These are phyloP conservation scores for Erynnis tages DNA, from an alignment of 2,888 invertebrate genomes.

Conservation along the genomic window DNA sequence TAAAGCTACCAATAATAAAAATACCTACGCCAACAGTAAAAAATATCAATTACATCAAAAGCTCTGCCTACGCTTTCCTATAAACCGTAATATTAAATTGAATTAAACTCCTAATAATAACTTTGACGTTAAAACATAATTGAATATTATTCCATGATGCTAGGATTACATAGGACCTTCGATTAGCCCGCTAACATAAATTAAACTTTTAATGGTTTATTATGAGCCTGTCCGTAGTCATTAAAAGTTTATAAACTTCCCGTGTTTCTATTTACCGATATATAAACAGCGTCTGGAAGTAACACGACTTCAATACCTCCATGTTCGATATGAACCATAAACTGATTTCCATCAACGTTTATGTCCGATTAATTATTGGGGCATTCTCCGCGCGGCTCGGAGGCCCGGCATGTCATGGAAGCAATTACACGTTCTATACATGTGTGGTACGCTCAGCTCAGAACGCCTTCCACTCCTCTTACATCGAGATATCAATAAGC, in stretches of 20 bases:
- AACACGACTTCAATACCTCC: slow-evolving; percentile 21
- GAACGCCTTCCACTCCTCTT: slow-evolving; percentile 39
- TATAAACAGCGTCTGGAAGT: slow-evolving; percentile 1
- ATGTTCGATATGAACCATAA: slow-evolving; percentile 42
- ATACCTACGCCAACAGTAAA: too few relatives aligned
- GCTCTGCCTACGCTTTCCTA: too few relatives aligned
- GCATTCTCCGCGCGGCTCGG: slow-evolving; percentile 61
- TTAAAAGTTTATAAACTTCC: slow-evolving; percentile 25
- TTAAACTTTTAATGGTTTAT: slow-evolving; percentile 26
- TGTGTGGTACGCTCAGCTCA: slow-evolving; percentile 38
- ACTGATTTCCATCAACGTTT: slow-evolving; percentile 56
- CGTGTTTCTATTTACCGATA: slow-evolving; percentile 12
- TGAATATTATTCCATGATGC: background rate
- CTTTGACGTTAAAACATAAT: background rate
- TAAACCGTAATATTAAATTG: too few relatives aligned
- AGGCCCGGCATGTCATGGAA: slow-evolving; percentile 69
- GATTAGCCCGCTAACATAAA: slow-evolving; percentile 17
- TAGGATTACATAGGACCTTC: slow-evolving; percentile 13
- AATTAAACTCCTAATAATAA: too few relatives aligned
- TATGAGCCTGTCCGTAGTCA: slow-evolving; percentile 22
- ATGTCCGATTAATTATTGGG: slow-evolving; percentile 70
- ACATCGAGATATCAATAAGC: slow-evolving; percentile 46
- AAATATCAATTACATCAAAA: too few relatives aligned
- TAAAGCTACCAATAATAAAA: too few relatives aligned
- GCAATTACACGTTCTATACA: slow-evolving; percentile 65